Evolutionary conservation across 2,113 vertebrate genomes (phyloP).

Genomic region (Pungitius pungitius): DNA sequence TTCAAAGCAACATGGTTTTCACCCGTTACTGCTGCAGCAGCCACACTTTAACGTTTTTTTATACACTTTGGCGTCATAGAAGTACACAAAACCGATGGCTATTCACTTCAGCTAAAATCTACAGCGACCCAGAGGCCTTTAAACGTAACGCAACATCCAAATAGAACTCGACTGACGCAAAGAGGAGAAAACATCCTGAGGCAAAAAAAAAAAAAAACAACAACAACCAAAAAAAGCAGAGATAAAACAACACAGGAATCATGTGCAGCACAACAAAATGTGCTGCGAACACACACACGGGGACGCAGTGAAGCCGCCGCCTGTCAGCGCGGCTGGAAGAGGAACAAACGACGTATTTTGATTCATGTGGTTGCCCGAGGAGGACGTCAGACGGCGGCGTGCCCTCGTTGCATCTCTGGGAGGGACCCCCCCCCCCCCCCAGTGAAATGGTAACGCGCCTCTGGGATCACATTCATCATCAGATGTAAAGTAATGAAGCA

Average conservation of each 20-base stretch:
- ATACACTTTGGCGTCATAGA: background rate
- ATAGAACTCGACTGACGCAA: background rate
- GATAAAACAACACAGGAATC: background rate
- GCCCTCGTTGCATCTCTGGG: constrained; percentile 17
- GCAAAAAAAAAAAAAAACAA: background rate
- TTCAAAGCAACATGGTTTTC: background rate
- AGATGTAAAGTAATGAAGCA: constrained; percentile 21
- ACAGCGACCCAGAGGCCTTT: background rate
- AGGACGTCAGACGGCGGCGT: too few relatives aligned
- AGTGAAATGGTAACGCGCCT: constrained; percentile 23
- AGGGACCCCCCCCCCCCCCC: too few relatives aligned
- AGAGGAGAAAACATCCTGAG: background rate
- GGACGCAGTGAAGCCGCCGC: background rate
- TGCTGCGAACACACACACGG: background rate
- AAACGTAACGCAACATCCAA: background rate
- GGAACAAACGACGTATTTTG: background rate
- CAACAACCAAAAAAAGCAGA: too few relatives aligned
- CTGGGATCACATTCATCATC: constrained; percentile 26
- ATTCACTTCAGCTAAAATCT: background rate
- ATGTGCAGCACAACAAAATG: background rate
- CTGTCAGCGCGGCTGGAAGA: background rate
- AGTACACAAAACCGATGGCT: background rate
- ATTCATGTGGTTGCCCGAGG: background rate
- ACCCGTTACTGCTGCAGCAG: background rate
- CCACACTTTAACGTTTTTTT: too few relatives aligned